Conservation (phyloP, 2,113 vertebrate genomes). For the Poeciliopsis prolifica region DNA sequence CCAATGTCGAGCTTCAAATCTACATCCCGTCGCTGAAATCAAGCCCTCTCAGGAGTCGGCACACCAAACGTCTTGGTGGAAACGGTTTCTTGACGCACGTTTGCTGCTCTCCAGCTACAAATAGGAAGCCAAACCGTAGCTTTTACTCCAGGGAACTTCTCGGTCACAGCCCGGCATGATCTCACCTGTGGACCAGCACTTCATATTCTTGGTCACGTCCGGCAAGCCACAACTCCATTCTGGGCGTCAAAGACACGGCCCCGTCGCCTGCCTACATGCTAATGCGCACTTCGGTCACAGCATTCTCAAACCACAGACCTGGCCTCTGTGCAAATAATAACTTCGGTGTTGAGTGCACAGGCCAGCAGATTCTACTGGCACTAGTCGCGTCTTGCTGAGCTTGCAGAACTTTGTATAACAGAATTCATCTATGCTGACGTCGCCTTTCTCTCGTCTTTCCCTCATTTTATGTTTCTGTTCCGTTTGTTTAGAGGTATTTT, state of each 20-base stretch:
- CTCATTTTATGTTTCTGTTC: no score
- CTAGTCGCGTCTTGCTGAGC: neutral
- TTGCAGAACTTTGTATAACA: neutral
- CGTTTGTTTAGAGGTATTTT: neutral
- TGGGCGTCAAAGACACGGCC: conserved; percentile 51
- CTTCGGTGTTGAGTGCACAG: conserved; percentile 48
- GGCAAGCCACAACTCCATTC: conserved; percentile 41
- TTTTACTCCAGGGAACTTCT: conserved; percentile 34
- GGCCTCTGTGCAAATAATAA: conserved; percentile 63
- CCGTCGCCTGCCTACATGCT: conserved; percentile 29
- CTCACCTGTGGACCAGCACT: conserved; percentile 64
- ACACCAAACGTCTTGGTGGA: neutral
- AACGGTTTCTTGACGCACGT: conserved; percentile 28
- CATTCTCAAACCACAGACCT: conserved; percentile 63
- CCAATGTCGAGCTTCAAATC: neutral
- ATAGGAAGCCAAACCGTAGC: conserved; percentile 46
- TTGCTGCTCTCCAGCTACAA: conserved; percentile 38
- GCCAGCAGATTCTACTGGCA: neutral
- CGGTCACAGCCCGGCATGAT: conserved; percentile 53
- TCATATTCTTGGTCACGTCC: conserved; percentile 67
- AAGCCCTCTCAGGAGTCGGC: neutral
- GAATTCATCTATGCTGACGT: neutral
- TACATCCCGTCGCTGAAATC: conserved; percentile 18
- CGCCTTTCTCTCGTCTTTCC: neutral
- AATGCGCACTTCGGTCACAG: conserved; percentile 60